These are phyloP conservation scores for Lampris megalopsis DNA, from an alignment of 2,113 vertebrate species.

Conservation along the genomic window DNA sequence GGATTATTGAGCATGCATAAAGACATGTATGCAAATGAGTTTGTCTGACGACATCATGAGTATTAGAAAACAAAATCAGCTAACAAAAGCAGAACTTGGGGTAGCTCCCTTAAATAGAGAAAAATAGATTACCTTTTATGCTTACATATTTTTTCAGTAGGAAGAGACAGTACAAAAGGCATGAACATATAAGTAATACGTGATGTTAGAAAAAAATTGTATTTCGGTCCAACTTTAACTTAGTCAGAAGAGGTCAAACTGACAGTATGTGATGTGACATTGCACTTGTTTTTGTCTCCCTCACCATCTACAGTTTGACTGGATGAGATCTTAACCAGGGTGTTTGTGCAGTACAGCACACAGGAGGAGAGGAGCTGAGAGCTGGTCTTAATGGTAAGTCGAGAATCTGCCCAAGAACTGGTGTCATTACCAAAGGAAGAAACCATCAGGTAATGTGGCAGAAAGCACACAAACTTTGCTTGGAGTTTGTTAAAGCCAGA, in stretches of 20 bases:
- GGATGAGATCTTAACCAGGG: conserved; percentile 39
- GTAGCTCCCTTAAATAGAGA: too few relatives aligned
- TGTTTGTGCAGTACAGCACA: conserved; percentile 65
- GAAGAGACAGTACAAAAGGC: too few relatives aligned
- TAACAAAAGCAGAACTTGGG: too few relatives aligned
- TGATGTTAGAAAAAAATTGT: too few relatives aligned
- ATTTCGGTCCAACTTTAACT: background rate
- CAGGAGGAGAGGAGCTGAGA: conserved; percentile 39
- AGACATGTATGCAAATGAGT: too few relatives aligned
- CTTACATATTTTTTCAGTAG: too few relatives aligned
- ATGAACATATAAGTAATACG: too few relatives aligned
- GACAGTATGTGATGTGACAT: conserved; percentile 13
- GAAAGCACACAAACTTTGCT: conserved; percentile 11
- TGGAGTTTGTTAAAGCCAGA: background rate
- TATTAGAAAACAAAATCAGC: too few relatives aligned
- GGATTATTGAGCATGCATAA: too few relatives aligned
- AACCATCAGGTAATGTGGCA: conserved; percentile 49
- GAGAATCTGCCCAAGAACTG: conserved; percentile 48
- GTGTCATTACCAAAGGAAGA: conserved; percentile 51
- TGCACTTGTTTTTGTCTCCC: conserved; percentile 31
- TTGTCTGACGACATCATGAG: too few relatives aligned
- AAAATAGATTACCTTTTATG: too few relatives aligned
- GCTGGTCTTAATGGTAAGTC: conserved; percentile 37
- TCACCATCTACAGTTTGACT: conserved; percentile 23
- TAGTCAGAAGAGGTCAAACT: background rate